Percentiles rank a stretch among this genome's conserved stretches.
phyloP scores from a whole-genome alignment of 2,113 vertebrate genomes.

The Ptyas mucosa region DNA sequence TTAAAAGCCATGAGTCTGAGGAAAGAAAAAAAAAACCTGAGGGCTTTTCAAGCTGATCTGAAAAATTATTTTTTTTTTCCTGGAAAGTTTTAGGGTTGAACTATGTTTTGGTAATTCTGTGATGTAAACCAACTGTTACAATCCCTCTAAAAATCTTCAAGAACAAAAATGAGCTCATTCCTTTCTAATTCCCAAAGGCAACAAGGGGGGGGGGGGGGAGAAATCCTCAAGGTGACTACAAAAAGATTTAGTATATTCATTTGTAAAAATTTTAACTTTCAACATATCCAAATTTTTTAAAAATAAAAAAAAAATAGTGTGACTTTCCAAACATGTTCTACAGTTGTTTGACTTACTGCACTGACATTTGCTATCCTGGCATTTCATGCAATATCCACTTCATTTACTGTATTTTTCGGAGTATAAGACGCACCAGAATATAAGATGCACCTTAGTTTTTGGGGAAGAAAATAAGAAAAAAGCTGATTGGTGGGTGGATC shows the following conservation, averaged over 20 bases:
- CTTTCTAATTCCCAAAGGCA: background rate
- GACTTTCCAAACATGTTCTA: background rate
- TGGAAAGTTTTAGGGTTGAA: background rate
- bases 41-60: background rate
- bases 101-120: background rate
- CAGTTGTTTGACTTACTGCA: background rate
- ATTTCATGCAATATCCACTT: background rate
- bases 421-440: no score
- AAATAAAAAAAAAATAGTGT: background rate
- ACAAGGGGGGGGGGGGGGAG: rapidly evolving
- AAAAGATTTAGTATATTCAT: background rate
- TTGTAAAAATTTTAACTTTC: background rate
- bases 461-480: no score
- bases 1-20: background rate
- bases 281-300: background rate
- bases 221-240: background rate
- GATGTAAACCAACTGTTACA: background rate
- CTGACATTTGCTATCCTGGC: background rate
- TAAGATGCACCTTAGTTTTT: no score
- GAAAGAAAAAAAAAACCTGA: background rate
- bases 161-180: background rate
- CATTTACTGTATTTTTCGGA: background rate
- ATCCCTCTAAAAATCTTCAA: background rate
- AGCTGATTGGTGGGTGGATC: no score
- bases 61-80: background rate